Base-by-base conservation (phyloP, 2,888 invertebrate genomes). In the Seira musarum region DNA sequence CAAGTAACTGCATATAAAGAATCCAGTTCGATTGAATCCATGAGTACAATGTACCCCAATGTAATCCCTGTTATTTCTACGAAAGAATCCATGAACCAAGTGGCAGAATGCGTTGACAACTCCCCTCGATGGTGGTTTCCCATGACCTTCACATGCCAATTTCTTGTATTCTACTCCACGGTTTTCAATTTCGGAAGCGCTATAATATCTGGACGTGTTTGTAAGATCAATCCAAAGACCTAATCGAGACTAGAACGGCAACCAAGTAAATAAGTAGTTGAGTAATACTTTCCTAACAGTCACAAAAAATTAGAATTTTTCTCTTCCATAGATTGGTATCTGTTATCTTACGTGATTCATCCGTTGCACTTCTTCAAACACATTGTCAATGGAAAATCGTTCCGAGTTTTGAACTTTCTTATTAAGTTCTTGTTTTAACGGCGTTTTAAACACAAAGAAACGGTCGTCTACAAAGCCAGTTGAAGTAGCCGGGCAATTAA, bases 21-120 rank as follows among this genome's bases (percentile, higher is more conserved):
- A 92, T n/a, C 92, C 92, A 2, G 92, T 91, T 81, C 92, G 88
- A 88, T 92, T 92, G 87, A 91, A 92, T 61, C 92, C 92, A 87
- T 92, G 92, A 0, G 92, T 92, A 87, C 92, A 92, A 86, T 92
- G 92, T 24, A 92, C 89, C 66, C 89, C 91, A 72, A 91, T 89
- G 2, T 89, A 84, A 82, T 90, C 88, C 21, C 88, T 80, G 0
- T 90, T 90, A 85, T 90, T 61, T 21, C 46, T 82, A 24, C 89
- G 88, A 84, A 90, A 91, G 53, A 88, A 87, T 8, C 88, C 86
- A 85, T 89, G 89, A 1, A 89, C 82, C 22, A 88, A 83, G 21
- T 91, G 88, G 85, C 61, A 73, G 21, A 92, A 92, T 1, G 87
- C 85, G 15, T 88, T 82, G 0, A 90, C 90, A 85, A 91, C 90